Percentiles rank a stretch among this genome's conserved stretches.
phyloP scores from a whole-genome alignment of 2,888 invertebrate genomes.

The Polia nebulosa region DNA sequence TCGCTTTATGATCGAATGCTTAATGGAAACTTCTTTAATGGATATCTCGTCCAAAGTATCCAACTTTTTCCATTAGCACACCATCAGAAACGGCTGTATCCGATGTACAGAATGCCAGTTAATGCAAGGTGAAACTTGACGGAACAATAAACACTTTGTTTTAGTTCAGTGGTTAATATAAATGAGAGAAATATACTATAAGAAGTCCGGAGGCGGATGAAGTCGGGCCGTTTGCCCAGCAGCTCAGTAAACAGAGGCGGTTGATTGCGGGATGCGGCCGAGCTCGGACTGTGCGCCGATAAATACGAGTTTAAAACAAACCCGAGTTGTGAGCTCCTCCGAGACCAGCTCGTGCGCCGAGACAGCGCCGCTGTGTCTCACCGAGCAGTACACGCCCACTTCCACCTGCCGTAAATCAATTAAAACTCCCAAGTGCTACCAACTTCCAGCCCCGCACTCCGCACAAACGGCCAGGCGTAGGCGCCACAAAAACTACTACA shows the following conservation, averaged over 20 bases:
- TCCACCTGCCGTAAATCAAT: conserved; percentile 81
- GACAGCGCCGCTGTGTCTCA: conserved; percentile 56
- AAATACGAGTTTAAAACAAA: conserved; percentile 79
- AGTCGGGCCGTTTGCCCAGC: conserved; percentile 51
- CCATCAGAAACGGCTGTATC: conserved; percentile 28
- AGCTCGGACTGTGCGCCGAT: conserved; percentile 65
- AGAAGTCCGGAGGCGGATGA: conserved; percentile 27
- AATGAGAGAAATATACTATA: conserved; percentile 48
- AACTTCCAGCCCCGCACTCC: conserved; percentile 57
- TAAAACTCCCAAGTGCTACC: conserved; percentile 77
- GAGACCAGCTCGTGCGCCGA: conserved; percentile 63
- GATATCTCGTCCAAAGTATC: conserved; percentile 52
- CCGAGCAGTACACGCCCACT: conserved; percentile 59
- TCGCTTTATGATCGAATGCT: conserved; percentile 71
- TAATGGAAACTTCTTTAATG: conserved; percentile 64
- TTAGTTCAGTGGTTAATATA: conserved; percentile 37
- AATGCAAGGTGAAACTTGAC: conserved; percentile 36
- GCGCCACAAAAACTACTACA: conserved; percentile 68
- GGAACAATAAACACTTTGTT: conserved; percentile 34
- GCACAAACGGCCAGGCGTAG: conserved; percentile 42
- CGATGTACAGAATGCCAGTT: conserved; percentile 28
- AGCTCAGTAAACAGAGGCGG: conserved; percentile 65
- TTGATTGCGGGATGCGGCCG: conserved; percentile 71
- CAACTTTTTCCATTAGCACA: conserved; percentile 62
- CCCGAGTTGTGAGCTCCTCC: conserved; percentile 57